Evolutionary conservation across 1,140 invertebrate species (phyloP).

Genomic region (Listronotus oregonensis): DNA sequence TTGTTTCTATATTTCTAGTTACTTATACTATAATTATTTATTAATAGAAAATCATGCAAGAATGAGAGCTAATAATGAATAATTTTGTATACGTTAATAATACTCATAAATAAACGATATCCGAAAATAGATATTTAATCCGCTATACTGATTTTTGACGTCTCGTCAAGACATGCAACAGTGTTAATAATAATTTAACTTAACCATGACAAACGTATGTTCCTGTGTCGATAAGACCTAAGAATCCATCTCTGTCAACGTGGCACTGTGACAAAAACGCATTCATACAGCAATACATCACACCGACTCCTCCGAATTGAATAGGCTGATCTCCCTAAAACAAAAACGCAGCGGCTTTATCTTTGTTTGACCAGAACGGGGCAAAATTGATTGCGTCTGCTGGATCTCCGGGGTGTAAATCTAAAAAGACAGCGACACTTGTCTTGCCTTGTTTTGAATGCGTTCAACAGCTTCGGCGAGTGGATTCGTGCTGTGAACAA

Average conservation of each 20-base stretch:
- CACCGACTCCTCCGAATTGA: slow-evolving; percentile 1
- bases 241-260: slow-evolving; percentile 5
- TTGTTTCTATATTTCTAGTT: too few relatives aligned
- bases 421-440: slow-evolving; percentile 34
- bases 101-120: too few relatives aligned
- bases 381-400: slow-evolving; percentile 22
- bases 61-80: too few relatives aligned
- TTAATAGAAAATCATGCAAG: too few relatives aligned
- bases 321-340: slow-evolving; percentile 22
- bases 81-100: too few relatives aligned
- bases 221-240: too few relatives aligned
- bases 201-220: too few relatives aligned
- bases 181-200: too few relatives aligned
- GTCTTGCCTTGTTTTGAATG: slow-evolving; percentile 33
- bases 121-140: too few relatives aligned
- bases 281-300: slow-evolving; percentile 5
- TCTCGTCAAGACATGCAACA: too few relatives aligned
- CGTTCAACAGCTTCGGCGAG: slow-evolving; percentile 13
- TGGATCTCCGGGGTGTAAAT: slow-evolving; percentile 29
- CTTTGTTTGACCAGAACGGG: slow-evolving; percentile 35
- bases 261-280: neutral
- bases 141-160: too few relatives aligned
- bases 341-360: slow-evolving; percentile 19
- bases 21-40: too few relatives aligned
- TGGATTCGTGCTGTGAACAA: slow-evolving; percentile 29